Evolutionary conservation across 1,140 invertebrate genomes (phyloP), one percentile per base, ranked within the genome.

Genomic region (Cyclargus thomasi): DNA sequence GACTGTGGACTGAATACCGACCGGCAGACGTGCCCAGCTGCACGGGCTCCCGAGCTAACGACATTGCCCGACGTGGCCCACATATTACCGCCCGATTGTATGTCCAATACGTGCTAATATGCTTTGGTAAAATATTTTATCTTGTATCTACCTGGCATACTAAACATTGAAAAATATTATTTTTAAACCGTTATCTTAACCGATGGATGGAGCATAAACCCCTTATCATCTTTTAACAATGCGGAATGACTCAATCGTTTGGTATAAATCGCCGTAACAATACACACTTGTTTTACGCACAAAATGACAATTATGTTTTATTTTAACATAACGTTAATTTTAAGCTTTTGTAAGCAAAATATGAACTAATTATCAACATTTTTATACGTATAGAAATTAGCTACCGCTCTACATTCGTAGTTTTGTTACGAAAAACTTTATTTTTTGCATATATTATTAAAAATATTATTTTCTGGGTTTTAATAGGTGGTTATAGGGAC

Each of bases 1-100:
- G 65, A 66, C 74, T 85, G 87, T 87, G 87, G 73, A 70, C 71
- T 71, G 87, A 85, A 90, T 90, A 86, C 82, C 39, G 77, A 80
- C 78, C 78, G 63, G 64, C 73, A 75, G 65, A 75, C 73, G 53
- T 76, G 70, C 79, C 80, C 81, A 66, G 57, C 29, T 29, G 57
- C 55, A 18, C 20, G 22, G 22, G 5, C 29, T 29, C 29, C 29
- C 1, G 29, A 6, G 29, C 29, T 18, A 36, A 74, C 75, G 76
- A 80, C 77, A 86, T 83, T 82, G 79, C 76, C 70, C 76, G 79
- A 81, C 77, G 79, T 79, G 76, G 70, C 75, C 76, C 69, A 86
- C 77, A 85, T 86, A 79, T 63, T 17, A 23, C 29, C 29, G 29
- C 29, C 29, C 29, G 1, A 4, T 8, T 29, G 29, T 7, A 29